phyloP scores from a whole-genome alignment of 2,888 invertebrate species.

The Anticlea derivata region DNA sequence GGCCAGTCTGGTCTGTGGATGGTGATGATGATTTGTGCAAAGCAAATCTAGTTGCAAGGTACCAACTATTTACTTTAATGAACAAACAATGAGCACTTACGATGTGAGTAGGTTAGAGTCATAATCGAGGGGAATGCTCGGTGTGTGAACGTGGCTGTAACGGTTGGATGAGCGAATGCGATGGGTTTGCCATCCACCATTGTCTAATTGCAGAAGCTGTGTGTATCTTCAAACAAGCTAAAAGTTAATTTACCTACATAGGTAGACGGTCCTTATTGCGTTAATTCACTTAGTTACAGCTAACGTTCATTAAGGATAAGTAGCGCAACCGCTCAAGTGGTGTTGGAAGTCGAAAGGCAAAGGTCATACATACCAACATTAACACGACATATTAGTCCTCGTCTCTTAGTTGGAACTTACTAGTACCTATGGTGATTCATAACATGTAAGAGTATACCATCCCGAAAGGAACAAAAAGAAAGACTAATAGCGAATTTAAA shows the following conservation, averaged over 20 bases:
- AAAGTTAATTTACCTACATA: no score
- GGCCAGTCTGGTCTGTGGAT: no score
- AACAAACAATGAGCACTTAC: constrained; percentile 38
- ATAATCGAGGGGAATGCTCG: constrained; percentile 39
- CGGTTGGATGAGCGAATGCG: constrained; percentile 37
- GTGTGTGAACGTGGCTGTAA: constrained; percentile 36
- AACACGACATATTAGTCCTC: constrained; percentile 19
- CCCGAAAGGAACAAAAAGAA: no score
- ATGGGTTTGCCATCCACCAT: constrained; percentile 28
- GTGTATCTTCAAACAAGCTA: neutral
- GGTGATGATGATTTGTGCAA: no score
- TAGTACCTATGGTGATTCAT: no score
- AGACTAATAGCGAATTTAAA: no score
- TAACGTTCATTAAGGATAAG: constrained; percentile 47
- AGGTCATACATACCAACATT: constrained; percentile 48
- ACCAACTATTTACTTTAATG: constrained; percentile 17
- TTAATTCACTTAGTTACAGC: constrained; percentile 27
- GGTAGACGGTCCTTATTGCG: neutral
- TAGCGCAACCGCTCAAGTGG: constrained; percentile 50
- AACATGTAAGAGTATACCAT: no score
- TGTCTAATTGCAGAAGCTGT: constrained; percentile 14
- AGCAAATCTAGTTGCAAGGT: constrained; percentile 1
- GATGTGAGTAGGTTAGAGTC: constrained; percentile 16
- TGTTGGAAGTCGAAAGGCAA: constrained; percentile 55
- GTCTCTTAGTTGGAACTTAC: constrained; percentile 8